phyloP scores from a whole-genome alignment of 2,797 vertebrate genomes.

The Tapera naevia region DNA sequence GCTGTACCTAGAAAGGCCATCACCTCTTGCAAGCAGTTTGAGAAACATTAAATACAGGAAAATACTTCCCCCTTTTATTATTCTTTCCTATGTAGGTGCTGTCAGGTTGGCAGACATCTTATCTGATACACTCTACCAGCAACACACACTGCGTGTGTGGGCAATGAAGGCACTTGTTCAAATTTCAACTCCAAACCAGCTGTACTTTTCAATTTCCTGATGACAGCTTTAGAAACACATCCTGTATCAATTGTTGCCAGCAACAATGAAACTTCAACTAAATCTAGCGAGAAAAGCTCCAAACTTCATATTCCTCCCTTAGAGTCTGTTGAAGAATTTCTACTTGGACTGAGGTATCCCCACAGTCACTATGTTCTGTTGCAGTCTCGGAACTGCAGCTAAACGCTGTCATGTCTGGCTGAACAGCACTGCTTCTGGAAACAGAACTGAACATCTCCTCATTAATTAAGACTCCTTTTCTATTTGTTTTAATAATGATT shows the following conservation, averaged over 20 bases:
- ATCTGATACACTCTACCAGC: not conserved
- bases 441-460: not conserved
- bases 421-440: not conserved
- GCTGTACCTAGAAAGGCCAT: not conserved
- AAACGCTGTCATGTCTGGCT: not conserved
- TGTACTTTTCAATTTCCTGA: not conserved
- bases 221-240: not conserved
- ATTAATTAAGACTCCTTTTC: not conserved
- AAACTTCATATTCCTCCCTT: not conserved
- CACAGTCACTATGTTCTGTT: not conserved
- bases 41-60: not conserved
- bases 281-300: not conserved
- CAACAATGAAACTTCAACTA: not conserved
- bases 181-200: not conserved
- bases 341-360: not conserved
- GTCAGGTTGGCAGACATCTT: not conserved
- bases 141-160: not conserved
- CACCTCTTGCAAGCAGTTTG: not conserved
- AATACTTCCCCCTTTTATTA: not conserved
- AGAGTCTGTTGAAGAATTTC: not conserved
- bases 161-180: not conserved
- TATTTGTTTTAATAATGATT: not conserved
- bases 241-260: not conserved
- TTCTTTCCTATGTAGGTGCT: rapidly evolving
- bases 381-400: not conserved